Evolutionary conservation across 1,140 invertebrate species (phyloP), one percentile per base, ranked within the genome.

Genomic region (Caerostris darwini): DNA sequence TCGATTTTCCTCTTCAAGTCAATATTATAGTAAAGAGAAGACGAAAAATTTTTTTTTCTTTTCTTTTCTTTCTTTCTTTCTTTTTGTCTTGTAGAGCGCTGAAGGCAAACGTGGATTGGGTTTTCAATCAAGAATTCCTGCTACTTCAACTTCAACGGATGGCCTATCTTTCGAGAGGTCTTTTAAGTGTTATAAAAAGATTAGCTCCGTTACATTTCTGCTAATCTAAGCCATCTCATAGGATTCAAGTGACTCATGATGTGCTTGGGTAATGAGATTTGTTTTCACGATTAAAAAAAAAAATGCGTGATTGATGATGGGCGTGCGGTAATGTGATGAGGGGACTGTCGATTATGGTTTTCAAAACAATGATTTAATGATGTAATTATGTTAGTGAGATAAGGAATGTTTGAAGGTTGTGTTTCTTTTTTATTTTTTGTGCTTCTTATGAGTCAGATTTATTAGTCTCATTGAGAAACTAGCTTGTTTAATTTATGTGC

Each of bases 91-190:
- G 34, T 34, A 71, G 14, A 56, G 53, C 19, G 77, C 81, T 85
- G 17, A 19, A 34, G 90, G 90, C 77, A 90, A 12, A 69, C 57
- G 17, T 87, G 77, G 10, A 83, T 87, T 87, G 90, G 92, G 92
- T 77, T 93, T 93, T 93, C 85, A 86, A 93, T 93, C 92, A 93
- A 71, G 67, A 54, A 57, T 61, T 91, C 67, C 50, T 34, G 53
- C 58, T 59, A 53, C 85, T 85, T 85, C 82, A 5, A 64, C 61
- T 64, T 34, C 61, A 17, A 14, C 57, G 82, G 12, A 14, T 7
- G 14, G 59, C 7, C 59, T 90, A 53, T 90, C 67, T 77, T 81
- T 64, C 14, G 2, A 85, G 67, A 90, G 69, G 8, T 14, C 19
- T 59, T 58, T 91, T 58, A 82, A 91, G 71, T 91, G 69, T 50